phyloP scores from a whole-genome alignment of 2,113 vertebrate genomes.

The Megatriorchis doriae region DNA sequence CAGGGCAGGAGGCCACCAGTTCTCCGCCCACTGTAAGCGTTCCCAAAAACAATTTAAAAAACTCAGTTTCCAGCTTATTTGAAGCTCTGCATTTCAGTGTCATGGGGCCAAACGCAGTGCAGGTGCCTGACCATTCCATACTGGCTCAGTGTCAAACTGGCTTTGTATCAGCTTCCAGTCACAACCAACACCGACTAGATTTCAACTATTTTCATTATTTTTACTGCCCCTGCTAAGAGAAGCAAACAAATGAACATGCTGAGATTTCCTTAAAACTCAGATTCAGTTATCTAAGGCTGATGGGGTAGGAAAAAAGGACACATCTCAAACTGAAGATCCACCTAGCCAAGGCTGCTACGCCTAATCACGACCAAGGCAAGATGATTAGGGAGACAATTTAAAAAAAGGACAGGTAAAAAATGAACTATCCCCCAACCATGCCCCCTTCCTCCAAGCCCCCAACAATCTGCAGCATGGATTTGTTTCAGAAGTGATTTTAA shows the following conservation, averaged over 20 bases:
- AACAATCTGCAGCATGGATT: background rate
- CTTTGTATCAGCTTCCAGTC: background rate
- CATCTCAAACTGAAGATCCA: background rate
- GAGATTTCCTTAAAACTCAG: background rate
- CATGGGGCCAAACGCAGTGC: background rate
- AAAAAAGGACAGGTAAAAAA: background rate
- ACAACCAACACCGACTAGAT: no score
- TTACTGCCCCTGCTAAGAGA: background rate
- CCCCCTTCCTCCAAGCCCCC: background rate
- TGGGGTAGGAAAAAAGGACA: background rate
- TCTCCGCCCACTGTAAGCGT: background rate
- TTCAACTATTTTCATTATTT: background rate
- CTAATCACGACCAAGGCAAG: background rate
- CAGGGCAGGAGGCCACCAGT: background rate
- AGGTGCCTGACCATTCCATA: background rate
- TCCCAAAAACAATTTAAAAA: background rate
- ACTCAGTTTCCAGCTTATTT: background rate
- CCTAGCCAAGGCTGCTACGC: background rate
- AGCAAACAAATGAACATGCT: rapidly evolving
- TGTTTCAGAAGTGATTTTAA: background rate
- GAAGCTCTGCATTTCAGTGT: background rate
- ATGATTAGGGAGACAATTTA: background rate
- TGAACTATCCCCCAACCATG: background rate
- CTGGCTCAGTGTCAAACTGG: background rate
- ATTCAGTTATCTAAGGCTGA: background rate